phyloP scores from a whole-genome alignment of 2,797 vertebrate genomes.

The Prunella strophiata region DNA sequence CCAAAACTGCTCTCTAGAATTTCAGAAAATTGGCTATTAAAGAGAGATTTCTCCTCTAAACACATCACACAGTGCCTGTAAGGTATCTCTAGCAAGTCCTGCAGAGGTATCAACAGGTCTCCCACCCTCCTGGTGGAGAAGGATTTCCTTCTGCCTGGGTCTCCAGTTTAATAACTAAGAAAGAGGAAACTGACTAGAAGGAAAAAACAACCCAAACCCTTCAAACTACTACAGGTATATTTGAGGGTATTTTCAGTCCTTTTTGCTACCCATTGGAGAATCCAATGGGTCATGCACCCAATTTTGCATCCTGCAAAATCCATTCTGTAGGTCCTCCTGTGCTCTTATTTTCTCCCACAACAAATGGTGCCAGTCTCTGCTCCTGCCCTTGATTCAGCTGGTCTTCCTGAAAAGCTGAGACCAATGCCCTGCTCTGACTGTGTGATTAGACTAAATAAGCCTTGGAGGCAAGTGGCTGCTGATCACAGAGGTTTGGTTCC shows the following conservation, averaged over 20 bases:
- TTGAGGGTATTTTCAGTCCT: neutral
- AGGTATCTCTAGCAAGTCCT: neutral
- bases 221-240: neutral
- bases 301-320: neutral
- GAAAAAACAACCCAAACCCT: fast-evolving
- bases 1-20: neutral
- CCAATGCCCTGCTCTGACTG: neutral
- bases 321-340: neutral
- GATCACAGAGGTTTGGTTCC: neutral
- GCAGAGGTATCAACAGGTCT: neutral
- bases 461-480: neutral
- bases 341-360: neutral
- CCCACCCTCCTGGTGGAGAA: neutral
- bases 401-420: neutral
- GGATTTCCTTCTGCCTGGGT: neutral
- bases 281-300: too few relatives aligned
- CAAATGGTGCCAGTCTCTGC: neutral
- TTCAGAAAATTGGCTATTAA: neutral
- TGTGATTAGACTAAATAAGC: neutral
- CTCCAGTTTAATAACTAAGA: neutral
- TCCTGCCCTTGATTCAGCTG: neutral
- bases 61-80: fast-evolving
- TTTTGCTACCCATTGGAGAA: neutral
- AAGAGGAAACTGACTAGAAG: neutral
- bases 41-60: neutral